These are phyloP conservation scores for Antheraea mylitta DNA, from an alignment of 1,140 invertebrate species.

Conservation along the genomic window DNA sequence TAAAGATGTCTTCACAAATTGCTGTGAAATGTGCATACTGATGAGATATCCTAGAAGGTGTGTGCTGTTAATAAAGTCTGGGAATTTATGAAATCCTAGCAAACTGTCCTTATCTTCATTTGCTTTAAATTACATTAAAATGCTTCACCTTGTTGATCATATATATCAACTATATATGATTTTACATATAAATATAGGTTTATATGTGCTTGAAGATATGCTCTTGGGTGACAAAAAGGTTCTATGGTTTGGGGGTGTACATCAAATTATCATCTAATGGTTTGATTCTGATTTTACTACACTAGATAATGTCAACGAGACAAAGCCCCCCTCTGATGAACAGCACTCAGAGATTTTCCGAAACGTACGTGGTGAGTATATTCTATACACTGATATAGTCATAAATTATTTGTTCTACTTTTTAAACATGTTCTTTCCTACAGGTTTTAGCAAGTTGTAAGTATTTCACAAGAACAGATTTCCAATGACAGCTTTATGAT, in stretches of 20 bases:
- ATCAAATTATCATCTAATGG: constrained; percentile 44
- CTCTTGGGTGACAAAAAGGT: constrained; percentile 12
- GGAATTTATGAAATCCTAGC: too few relatives aligned
- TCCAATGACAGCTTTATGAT: not conserved
- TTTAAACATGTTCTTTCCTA: not conserved
- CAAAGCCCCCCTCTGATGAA: not conserved
- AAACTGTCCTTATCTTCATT: too few relatives aligned
- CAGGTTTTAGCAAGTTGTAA: not conserved
- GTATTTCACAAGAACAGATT: not conserved
- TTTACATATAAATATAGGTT: not conserved
- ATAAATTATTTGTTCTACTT: not conserved
- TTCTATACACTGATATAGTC: not conserved
- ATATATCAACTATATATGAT: too few relatives aligned
- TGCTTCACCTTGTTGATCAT: too few relatives aligned
- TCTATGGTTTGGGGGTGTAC: constrained; percentile 19
- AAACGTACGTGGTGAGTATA: not conserved
- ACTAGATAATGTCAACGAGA: constrained; percentile 52
- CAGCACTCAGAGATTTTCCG: not conserved
- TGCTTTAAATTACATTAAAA: too few relatives aligned
- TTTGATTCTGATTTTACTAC: constrained; percentile 66
- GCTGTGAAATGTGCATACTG: too few relatives aligned
- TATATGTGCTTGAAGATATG: not conserved
- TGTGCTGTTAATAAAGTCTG: too few relatives aligned
- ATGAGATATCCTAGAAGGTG: too few relatives aligned
- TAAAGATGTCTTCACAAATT: too few relatives aligned